Percentiles rank a stretch among this genome's conserved stretches.
Evolutionary conservation across 2,113 vertebrate genomes (phyloP).

Genomic region (Scortum barcoo): DNA sequence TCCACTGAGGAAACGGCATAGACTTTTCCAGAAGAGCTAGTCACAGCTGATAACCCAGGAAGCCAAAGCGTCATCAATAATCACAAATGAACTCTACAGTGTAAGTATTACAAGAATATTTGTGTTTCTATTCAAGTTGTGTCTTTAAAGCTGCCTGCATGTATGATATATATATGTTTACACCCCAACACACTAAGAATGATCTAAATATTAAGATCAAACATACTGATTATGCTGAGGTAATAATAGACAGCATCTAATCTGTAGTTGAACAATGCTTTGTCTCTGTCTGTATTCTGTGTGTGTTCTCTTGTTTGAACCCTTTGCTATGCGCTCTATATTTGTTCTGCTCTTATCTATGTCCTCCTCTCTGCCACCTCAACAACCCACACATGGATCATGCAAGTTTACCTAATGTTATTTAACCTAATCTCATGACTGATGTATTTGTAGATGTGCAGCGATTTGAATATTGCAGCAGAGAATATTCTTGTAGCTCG

Average conservation of each 20-base stretch:
- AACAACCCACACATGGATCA: slow-evolving; percentile 11
- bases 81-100: slow-evolving; percentile 11
- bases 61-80: slow-evolving; percentile 14
- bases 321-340: neutral
- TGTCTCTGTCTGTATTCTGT: neutral
- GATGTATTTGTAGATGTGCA: slow-evolving; percentile 32
- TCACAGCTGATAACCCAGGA: slow-evolving; percentile 5
- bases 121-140: neutral
- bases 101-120: neutral
- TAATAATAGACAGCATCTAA: neutral
- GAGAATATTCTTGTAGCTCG: slow-evolving; percentile 29
- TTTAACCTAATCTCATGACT: slow-evolving; percentile 13
- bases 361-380: slow-evolving; percentile 6
- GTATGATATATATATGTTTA: neutral
- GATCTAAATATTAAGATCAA: neutral
- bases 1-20: neutral
- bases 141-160: neutral
- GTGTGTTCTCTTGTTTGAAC: neutral
- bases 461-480: slow-evolving; percentile 27
- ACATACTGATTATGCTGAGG: neutral
- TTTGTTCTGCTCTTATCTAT: slow-evolving; percentile 7
- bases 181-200: neutral
- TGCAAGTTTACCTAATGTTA: slow-evolving; percentile 1
- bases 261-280: neutral
- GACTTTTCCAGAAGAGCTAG: neutral